These are phyloP conservation scores for Phalacrocorax brasilianus DNA, from an alignment of 2,113 vertebrate species.

Conservation along the genomic window DNA sequence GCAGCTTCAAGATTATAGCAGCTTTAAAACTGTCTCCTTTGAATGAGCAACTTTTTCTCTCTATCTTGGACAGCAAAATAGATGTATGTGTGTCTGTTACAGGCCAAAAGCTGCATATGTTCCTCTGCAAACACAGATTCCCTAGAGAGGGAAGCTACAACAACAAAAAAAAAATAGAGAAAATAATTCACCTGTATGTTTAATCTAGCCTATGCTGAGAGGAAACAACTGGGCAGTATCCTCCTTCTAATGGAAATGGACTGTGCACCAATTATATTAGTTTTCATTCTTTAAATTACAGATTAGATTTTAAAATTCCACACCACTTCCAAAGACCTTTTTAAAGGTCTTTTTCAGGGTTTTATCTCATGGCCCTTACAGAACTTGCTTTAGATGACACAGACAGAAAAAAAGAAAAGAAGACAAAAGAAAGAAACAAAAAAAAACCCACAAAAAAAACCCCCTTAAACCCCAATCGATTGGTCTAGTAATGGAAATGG, in stretches of 20 bases:
- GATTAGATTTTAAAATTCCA: conserved; percentile 70
- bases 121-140: neutral
- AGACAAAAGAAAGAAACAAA: neutral
- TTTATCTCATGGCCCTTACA: conserved; percentile 44
- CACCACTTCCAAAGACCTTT: conserved; percentile 52
- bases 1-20: neutral
- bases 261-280: conserved; percentile 54
- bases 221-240: neutral
- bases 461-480: conserved; percentile 49
- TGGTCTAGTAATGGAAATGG: conserved; percentile 74
- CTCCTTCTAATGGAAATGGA: conserved; percentile 58
- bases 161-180: neutral
- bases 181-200: neutral
- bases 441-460: neutral
- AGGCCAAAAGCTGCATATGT: neutral
- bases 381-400: conserved; percentile 33
- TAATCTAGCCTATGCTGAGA: neutral
- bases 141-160: neutral
- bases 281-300: conserved; percentile 69
- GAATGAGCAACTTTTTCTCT: neutral
- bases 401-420: neutral
- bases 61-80: neutral
- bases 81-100: neutral
- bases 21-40: neutral
- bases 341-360: conserved; percentile 40